Evolutionary conservation across 2,888 invertebrate genomes (phyloP).

Genomic region (Helicoverpa assulta): DNA sequence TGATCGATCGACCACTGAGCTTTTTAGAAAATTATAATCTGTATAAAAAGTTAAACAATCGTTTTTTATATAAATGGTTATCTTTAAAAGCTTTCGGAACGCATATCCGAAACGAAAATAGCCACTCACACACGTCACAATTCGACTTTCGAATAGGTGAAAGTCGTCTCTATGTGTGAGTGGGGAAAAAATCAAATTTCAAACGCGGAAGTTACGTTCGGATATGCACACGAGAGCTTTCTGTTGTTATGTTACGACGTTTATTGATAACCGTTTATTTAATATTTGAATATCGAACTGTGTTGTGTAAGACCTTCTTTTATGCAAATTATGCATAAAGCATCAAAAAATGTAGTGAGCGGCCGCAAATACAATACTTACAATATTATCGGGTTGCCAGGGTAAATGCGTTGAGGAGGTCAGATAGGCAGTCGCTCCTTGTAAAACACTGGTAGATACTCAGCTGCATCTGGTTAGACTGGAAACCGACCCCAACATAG

Average conservation of each 20-base stretch:
- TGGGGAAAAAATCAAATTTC: constrained; percentile 68
- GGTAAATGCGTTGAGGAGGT: too few relatives aligned
- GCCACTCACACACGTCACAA: constrained; percentile 60
- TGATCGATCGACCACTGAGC: constrained; percentile 14
- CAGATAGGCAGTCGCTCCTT: too few relatives aligned
- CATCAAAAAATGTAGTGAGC: neutral
- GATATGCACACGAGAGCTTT: constrained; percentile 70
- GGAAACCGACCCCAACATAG: too few relatives aligned
- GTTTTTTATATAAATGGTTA: constrained; percentile 42
- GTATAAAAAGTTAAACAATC: constrained; percentile 7
- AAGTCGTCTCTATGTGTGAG: constrained; percentile 69
- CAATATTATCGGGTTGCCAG: too few relatives aligned
- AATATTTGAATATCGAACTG: constrained; percentile 39
- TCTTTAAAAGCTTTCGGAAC: constrained; percentile 66
- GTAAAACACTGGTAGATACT: too few relatives aligned
- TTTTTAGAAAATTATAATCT: constrained; percentile 32
- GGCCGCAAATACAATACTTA: neutral
- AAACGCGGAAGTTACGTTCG: constrained; percentile 73
- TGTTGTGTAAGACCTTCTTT: constrained; percentile 47
- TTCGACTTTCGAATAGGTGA: constrained; percentile 73
- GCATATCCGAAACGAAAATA: constrained; percentile 61
- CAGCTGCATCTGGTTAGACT: too few relatives aligned
- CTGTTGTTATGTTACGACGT: constrained; percentile 64
- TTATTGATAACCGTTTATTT: constrained; percentile 61
- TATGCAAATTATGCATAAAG: constrained; percentile 23